A percentile compares a stretch with the other conserved stretches of the same genome.
Conservation (phyloP, 2,797 vertebrate genomes). For the Fistularia tabacaria region DNA sequence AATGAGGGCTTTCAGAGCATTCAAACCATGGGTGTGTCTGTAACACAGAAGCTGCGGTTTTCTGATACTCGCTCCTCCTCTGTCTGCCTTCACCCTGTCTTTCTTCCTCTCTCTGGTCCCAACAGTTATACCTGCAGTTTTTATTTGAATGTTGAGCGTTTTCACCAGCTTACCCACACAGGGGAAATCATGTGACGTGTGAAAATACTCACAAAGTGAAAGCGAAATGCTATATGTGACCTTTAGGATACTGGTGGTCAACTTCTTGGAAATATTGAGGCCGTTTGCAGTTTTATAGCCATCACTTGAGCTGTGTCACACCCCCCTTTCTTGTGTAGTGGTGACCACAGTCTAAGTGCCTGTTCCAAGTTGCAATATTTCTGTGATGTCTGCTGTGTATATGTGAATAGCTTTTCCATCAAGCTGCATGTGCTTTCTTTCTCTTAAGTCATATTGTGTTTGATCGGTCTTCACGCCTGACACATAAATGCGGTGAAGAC, state of each 20-base stretch:
- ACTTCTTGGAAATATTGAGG: no score
- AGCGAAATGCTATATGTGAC: no score
- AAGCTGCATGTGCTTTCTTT: no score
- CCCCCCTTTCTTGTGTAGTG: no score
- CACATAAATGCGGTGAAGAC: no score
- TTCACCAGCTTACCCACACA: background rate
- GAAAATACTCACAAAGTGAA: background rate
- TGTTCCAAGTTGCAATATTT: no score
- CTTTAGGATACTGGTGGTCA: no score
- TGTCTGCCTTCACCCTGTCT: slow-evolving; percentile 11
- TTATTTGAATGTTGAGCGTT: slow-evolving; percentile 38
- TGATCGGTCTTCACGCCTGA: no score
- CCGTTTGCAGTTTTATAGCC: background rate
- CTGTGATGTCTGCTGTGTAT: no score
- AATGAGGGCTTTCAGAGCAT: slow-evolving; percentile 70
- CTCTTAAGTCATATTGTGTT: no score
- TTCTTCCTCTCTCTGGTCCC: slow-evolving; percentile 6
- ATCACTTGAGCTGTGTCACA: background rate
- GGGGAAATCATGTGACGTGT: background rate
- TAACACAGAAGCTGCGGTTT: slow-evolving; percentile 63
- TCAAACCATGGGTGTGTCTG: slow-evolving; percentile 73
- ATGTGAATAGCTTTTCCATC: no score
- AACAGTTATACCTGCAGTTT: slow-evolving; percentile 56
- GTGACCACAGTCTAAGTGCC: no score
- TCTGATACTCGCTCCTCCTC: slow-evolving; percentile 51